Evolutionary conservation across 2,888 invertebrate species (phyloP).

Genomic region (Mimas tiliae): DNA sequence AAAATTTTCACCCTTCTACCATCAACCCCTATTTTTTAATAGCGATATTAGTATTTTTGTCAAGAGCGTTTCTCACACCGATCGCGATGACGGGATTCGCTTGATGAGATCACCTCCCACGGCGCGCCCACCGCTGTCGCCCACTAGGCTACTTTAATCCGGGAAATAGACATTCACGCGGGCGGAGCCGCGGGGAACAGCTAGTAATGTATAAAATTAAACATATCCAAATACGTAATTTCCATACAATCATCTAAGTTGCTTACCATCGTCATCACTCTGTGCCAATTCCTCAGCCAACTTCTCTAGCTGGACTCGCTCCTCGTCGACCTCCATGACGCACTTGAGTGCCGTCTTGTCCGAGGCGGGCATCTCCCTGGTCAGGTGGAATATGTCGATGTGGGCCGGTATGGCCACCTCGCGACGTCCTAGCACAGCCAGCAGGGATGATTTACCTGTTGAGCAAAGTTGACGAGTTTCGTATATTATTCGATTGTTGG

Average conservation of each 20-base stretch:
- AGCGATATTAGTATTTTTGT: no score
- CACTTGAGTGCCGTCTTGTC: slow-evolving; percentile 97
- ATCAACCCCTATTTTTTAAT: no score
- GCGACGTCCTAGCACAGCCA: slow-evolving; percentile 95
- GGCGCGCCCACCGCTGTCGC: no score
- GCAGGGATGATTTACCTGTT: slow-evolving; percentile 95
- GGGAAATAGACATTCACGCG: no score
- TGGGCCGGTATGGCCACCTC: slow-evolving; percentile 98
- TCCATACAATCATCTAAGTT: neutral
- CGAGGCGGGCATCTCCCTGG: slow-evolving; percentile 99
- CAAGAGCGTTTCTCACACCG: no score
- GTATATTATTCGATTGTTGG: neutral
- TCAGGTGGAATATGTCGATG: slow-evolving; percentile 98
- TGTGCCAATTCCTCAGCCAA: slow-evolving; percentile 95
- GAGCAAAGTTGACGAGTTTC: neutral
- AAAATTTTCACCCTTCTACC: no score
- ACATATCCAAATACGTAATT: no score
- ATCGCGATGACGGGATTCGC: no score
- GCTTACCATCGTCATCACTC: slow-evolving; percentile 92
- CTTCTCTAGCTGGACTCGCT: slow-evolving; percentile 94
- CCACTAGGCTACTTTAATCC: no score
- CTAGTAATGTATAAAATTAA: no score
- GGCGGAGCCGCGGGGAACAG: no score
- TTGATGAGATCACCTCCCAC: no score
- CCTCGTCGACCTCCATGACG: slow-evolving; percentile 99